Evolutionary conservation across 2,888 invertebrate species (phyloP), one percentile per base, ranked within the genome.

Genomic region (Drosophila pseudotakahashii): DNA sequence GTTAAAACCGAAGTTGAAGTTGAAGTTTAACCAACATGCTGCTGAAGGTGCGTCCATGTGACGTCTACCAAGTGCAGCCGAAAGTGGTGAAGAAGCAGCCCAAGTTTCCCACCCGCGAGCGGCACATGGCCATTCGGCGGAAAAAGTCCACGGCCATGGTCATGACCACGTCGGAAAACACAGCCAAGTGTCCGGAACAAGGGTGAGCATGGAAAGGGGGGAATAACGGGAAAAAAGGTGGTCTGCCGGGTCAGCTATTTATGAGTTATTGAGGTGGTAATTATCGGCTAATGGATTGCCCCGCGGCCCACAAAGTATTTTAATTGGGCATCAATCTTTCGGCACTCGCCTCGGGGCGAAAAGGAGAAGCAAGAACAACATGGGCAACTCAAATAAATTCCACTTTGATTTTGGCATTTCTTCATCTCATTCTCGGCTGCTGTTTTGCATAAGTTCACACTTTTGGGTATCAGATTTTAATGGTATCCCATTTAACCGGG

Each of bases 81-180:
- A 91, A 92, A 78, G 84, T 91, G 45, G 89, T 92, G 55, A 91
- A 93, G 78, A 94, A 93, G 80, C 94, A 93, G 45, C 94, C 95
- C 60, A 94, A 94, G 83, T 95, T 95, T 89, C 95, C 95, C 1
- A 94, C 94, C 1, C 93, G 95, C 45, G 95, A 95, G 86, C 93
- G 95, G 76, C 94, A 95, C 90, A 94, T 94, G 84, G 95, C 95
- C 41, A 94, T 95, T 45, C 92, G 95, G 58, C 93, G 95, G 76
- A 93, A 93, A 74, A 93, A 93, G 75, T 93, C 93, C 50, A 42
- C 64, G 9, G 45, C 57, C 61, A 57, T 34, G 47, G 41, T 64
- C 55, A 57, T 55, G 51, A 55, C 45, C 26, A 54, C 23, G 26
- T 34, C 71, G 23, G 59, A 57, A 34, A 34, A 34, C 4, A n/a